A percentile compares a stretch with the other conserved stretches of the same genome.
Conservation (phyloP, 2,888 invertebrate species). For the Ophion costatus region DNA sequence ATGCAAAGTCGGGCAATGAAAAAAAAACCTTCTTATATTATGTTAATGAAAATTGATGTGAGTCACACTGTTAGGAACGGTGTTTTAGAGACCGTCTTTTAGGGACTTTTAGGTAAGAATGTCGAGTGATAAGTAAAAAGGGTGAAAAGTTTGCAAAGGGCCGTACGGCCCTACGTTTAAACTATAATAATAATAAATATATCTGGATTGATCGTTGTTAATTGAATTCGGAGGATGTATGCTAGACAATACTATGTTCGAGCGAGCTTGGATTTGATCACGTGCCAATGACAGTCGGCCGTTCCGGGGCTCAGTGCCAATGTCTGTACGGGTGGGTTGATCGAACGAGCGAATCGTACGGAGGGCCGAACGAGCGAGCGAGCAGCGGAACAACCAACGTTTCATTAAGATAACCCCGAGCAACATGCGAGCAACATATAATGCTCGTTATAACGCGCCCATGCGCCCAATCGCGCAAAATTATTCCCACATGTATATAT, state of each 20-base stretch:
- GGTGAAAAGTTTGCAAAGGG: too few species aligned
- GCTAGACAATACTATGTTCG: not conserved
- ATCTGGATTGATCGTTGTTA: too few species aligned
- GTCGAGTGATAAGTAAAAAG: too few species aligned
- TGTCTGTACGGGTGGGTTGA: slow-evolving; percentile 13
- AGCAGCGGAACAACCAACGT: slow-evolving; percentile 51
- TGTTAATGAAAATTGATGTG: too few species aligned
- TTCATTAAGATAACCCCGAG: slow-evolving; percentile 60
- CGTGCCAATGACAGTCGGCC: not conserved
- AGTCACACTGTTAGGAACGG: too few species aligned
- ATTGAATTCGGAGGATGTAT: too few species aligned
- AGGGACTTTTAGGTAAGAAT: too few species aligned
- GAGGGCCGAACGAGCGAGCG: slow-evolving; percentile 3
- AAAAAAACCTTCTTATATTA: too few species aligned
- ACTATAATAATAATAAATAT: too few species aligned
- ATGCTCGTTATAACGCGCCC: slow-evolving; percentile 38
- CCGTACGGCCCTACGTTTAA: too few species aligned
- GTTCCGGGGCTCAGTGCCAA: slow-evolving; percentile 20
- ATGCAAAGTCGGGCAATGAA: too few species aligned
- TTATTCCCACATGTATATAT: slow-evolving; percentile 49
- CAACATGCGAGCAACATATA: slow-evolving; percentile 39
- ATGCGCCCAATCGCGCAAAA: slow-evolving; percentile 42
- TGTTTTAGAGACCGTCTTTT: too few species aligned
- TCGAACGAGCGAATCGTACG: slow-evolving; percentile 5
- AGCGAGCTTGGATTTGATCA: not conserved